Evolutionary conservation across 2,888 invertebrate species (phyloP).

Genomic region (Idaea aversata): DNA sequence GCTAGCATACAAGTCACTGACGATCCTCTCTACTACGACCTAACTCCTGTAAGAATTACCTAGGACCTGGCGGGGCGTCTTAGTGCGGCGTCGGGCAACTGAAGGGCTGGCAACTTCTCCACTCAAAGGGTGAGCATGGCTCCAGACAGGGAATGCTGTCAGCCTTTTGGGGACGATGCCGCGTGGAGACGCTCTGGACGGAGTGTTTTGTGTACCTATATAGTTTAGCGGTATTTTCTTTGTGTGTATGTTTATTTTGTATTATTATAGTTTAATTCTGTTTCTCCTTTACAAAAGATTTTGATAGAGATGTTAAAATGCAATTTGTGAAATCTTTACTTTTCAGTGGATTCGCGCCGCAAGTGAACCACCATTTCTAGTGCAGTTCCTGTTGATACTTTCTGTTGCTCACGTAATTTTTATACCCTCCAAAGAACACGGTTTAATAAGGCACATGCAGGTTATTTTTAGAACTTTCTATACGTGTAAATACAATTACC

Average conservation of each 20-base stretch:
- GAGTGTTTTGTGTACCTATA: no score
- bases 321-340: neutral
- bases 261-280: neutral
- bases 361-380: conserved; percentile 47
- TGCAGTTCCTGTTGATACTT: conserved; percentile 60
- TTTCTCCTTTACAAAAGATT: neutral
- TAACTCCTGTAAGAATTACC: conserved; percentile 44
- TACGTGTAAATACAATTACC: neutral
- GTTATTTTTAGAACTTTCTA: conserved; percentile 30
- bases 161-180: no score
- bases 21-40: conserved; percentile 57
- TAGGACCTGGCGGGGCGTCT: no score
- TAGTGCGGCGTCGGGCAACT: no score
- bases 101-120: no score
- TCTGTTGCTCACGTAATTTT: conserved; percentile 61
- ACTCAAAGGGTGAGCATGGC: no score
- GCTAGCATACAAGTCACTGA: conserved; percentile 59
- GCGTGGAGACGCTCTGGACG: no score
- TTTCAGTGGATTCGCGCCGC: conserved; percentile 52
- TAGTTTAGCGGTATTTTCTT: no score
- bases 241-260: no score
- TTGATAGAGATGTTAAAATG: neutral
- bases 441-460: conserved; percentile 61
- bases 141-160: no score
- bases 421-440: conserved; percentile 61